A percentile compares a stretch with the other conserved stretches of the same genome.
Conservation (phyloP, 37 sponge, comb jelly and placozoan species). For the Haliclona indistincta region DNA sequence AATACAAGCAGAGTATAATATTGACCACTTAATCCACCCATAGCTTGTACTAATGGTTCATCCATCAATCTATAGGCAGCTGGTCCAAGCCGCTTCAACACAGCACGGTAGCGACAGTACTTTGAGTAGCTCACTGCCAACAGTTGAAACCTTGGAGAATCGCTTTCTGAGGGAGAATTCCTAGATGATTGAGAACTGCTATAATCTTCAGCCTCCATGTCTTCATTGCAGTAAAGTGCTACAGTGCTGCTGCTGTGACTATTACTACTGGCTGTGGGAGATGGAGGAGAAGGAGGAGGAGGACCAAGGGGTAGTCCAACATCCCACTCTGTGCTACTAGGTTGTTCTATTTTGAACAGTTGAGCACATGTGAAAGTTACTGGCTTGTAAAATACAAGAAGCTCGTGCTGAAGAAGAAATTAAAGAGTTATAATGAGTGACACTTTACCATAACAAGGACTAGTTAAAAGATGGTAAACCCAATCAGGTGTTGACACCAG, state of each 20-base stretch:
- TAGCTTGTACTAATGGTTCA: neutral
- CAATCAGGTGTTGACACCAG: too few relatives aligned
- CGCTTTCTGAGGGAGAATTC: neutral
- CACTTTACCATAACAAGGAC: too few relatives aligned
- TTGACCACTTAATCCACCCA: neutral
- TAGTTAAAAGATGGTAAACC: too few relatives aligned
- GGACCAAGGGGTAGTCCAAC: constrained; percentile 2
- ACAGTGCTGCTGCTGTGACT: neutral
- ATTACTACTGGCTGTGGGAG: neutral
- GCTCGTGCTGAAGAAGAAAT: too few relatives aligned
- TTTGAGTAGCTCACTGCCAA: neutral
- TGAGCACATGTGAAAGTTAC: neutral
- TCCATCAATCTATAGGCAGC: neutral
- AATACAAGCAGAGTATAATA: neutral
- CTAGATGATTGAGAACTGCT: neutral
- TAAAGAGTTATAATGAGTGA: too few relatives aligned
- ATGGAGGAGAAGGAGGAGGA: constrained; percentile 1
- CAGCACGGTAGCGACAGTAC: constrained; percentile 10
- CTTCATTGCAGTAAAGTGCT: neutral
- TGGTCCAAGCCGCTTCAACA: neutral
- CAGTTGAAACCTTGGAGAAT: neutral
- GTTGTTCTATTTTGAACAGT: neutral
- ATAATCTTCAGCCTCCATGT: neutral
- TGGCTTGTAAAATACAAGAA: neutral
- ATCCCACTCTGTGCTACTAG: neutral